phyloP scores from a whole-genome alignment of 2,797 vertebrate genomes.

The Amphiprion clarkii region DNA sequence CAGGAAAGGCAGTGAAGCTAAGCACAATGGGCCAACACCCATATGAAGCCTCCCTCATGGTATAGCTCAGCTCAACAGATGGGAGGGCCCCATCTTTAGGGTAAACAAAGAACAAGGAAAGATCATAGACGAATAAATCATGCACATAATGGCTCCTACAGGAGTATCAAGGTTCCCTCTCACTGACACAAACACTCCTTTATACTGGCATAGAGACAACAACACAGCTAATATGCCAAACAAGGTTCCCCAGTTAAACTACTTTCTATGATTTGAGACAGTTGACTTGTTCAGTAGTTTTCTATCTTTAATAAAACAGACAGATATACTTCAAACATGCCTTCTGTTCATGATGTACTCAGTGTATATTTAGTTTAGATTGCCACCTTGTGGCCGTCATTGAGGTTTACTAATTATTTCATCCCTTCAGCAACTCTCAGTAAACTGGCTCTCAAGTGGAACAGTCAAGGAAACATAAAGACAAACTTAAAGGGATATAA shows the following conservation, averaged over 20 bases:
- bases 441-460: neutral
- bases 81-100: constrained; percentile 26
- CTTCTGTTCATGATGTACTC: neutral
- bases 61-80: constrained; percentile 44
- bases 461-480: neutral
- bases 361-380: constrained; percentile 62
- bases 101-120: constrained; percentile 39
- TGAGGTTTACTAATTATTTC: constrained; percentile 9
- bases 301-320: constrained; percentile 4
- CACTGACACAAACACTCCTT: neutral
- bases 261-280: neutral
- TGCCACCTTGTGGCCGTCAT: constrained; percentile 76
- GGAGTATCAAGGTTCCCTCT: neutral
- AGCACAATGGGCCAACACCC: constrained; percentile 46
- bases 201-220: neutral
- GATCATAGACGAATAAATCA: constrained; percentile 1
- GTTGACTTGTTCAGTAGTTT: neutral
- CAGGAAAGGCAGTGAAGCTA: constrained; percentile 16
- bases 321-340: neutral
- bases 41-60: constrained; percentile 57
- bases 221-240: neutral
- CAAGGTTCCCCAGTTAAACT: neutral
- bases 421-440: neutral
- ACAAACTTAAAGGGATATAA: neutral
- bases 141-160: neutral